Evolutionary conservation across 2,888 invertebrate species (phyloP).

Genomic region (Tachina fera): DNA sequence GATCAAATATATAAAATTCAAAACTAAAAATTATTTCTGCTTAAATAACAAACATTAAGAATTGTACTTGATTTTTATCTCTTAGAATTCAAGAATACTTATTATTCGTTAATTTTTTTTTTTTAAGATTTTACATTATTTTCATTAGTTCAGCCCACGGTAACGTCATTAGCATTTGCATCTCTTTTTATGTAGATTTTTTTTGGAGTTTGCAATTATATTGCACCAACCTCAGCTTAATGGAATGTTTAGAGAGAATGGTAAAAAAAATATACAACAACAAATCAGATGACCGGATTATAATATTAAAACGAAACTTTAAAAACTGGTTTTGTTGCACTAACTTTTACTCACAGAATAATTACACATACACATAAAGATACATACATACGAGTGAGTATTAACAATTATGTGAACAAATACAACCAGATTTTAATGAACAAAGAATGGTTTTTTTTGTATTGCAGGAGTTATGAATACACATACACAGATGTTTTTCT

Average conservation of each 20-base stretch:
- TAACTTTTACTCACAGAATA: neutral
- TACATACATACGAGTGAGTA: no score
- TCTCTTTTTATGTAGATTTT: slow-evolving; percentile 49
- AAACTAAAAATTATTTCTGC: no score
- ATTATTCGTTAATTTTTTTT: no score
- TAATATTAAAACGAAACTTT: slow-evolving; percentile 52
- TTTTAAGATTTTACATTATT: neutral
- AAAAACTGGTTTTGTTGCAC: slow-evolving; percentile 58
- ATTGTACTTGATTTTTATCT: no score
- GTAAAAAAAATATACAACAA: slow-evolving; percentile 13
- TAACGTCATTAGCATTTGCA: slow-evolving; percentile 49
- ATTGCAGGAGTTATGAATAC: slow-evolving; percentile 22
- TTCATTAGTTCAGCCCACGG: slow-evolving; percentile 9
- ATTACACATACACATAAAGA: neutral
- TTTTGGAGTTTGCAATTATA: slow-evolving; percentile 39
- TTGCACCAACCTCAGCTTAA: slow-evolving; percentile 38
- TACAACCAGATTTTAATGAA: slow-evolving; percentile 16
- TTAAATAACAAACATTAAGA: no score
- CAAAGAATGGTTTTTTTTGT: slow-evolving; percentile 19
- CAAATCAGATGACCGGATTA: slow-evolving; percentile 67
- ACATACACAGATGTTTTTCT: neutral
- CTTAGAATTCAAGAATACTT: no score
- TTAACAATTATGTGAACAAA: slow-evolving; percentile 4
- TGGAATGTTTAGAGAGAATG: slow-evolving; percentile 43
- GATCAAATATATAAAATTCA: no score